A percentile compares a stretch with the other conserved stretches of the same genome.
Evolutionary conservation across 2,888 invertebrate genomes (phyloP).

Genomic region (Drosophila pseudotalamancana): DNA sequence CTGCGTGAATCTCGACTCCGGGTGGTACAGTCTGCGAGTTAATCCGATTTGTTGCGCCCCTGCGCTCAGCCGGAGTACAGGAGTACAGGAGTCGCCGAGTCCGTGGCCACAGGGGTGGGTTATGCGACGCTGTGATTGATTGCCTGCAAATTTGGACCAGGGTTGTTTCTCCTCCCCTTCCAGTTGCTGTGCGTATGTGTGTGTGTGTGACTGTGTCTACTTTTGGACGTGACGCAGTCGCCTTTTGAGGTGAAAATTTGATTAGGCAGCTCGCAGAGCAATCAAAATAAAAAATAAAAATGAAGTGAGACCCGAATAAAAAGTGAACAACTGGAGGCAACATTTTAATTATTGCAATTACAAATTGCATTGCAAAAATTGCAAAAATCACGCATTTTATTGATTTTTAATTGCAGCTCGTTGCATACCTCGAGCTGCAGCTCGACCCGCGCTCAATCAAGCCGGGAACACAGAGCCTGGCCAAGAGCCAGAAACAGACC

Average conservation of each 20-base stretch:
- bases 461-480: slow-evolving; percentile 12
- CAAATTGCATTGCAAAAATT: slow-evolving; percentile 76
- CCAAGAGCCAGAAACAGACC: slow-evolving; percentile 29
- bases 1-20: slow-evolving; percentile 63
- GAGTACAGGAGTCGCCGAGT: neutral
- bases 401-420: slow-evolving; percentile 81
- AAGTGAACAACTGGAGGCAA: slow-evolving; percentile 34
- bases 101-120: slow-evolving; percentile 54
- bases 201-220: slow-evolving; percentile 34
- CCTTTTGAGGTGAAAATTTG: slow-evolving; percentile 71
- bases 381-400: slow-evolving; percentile 80
- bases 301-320: neutral
- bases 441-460: slow-evolving; percentile 25
- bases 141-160: slow-evolving; percentile 58
- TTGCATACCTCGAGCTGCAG: slow-evolving; percentile 68
- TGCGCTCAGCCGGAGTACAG: slow-evolving; percentile 14
- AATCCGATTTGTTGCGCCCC: slow-evolving; percentile 76
- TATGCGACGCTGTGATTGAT: slow-evolving; percentile 76
- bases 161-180: slow-evolving; percentile 48
- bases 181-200: neutral
- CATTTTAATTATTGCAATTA: slow-evolving; percentile 77
- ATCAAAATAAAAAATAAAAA: neutral
- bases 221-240: slow-evolving; percentile 49
- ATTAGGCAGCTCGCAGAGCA: slow-evolving; percentile 48
- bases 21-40: slow-evolving; percentile 73